Evolutionary conservation across 2,113 vertebrate species (phyloP), one percentile per base, ranked within the genome.

Genomic region (Triplophysa rosa): DNA sequence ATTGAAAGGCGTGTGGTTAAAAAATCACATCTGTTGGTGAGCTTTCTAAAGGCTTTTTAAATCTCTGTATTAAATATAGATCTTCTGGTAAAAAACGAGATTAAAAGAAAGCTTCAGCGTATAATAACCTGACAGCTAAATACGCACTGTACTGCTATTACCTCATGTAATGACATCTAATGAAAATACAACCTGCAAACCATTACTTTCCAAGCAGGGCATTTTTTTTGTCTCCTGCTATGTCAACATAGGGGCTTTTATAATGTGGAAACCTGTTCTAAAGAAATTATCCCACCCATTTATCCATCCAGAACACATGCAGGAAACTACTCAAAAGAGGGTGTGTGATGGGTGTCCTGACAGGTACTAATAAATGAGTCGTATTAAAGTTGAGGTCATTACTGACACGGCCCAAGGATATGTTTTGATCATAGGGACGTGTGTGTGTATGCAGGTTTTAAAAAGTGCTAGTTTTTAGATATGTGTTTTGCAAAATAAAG

Each of bases 141-240:
- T 86, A 87, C 85, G 87, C 54, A 89, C 85, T 79, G 80, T 86
- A 82, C 83, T 85, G 85, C 86, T 85, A 92, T 90, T 89, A 89
- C 87, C 85, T 90, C 87, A 91, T 86, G 86, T 91, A 90, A 90
- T 91, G 88, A 88, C 89, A 88, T 87, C 86, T 87, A 91, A 90
- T 89, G 85, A 86, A 90, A 91, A 91, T 88, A 89, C 85, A 86
- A 88, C 82, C 90, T 91, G 90, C 67, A 77, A 89, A 83, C 86
- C 77, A 92, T 92, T 93, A 91, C 13, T 40, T 80, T 61, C 58
- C 66, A 17, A 86, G 88, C 84, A 80, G 85, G 89, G 78, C 78
- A 82, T 84, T 85, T 89, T 85, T 89, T 88, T 87, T 85, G 84
- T 82, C 69, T 85, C 82, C 68, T 74, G 67, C 76, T 66, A 29